These are phyloP conservation scores for Adoxophyes honmai DNA, from an alignment of 1,140 invertebrate genomes.

Conservation along the genomic window DNA sequence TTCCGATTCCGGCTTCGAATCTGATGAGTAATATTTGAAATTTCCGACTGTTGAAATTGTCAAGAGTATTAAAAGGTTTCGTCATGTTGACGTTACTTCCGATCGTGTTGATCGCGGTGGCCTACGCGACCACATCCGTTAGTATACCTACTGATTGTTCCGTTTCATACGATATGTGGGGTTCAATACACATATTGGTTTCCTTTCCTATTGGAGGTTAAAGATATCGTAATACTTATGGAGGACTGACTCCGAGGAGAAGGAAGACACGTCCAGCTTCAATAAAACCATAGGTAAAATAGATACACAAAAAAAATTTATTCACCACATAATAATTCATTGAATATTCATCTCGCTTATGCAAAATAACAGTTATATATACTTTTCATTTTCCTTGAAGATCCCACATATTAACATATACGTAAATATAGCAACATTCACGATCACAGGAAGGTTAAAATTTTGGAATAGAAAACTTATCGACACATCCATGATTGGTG, in stretches of 20 bases:
- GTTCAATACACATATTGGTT: too few species aligned
- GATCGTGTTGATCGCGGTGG: too few species aligned
- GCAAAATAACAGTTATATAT: constrained; percentile 72
- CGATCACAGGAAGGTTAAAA: constrained; percentile 74
- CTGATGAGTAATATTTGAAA: too few species aligned
- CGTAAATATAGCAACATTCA: constrained; percentile 71
- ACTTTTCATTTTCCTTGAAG: constrained; percentile 56
- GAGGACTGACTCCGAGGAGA: constrained; percentile 14
- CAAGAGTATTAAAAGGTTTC: too few species aligned
- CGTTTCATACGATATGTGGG: too few species aligned
- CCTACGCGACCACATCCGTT: too few species aligned
- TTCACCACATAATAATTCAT: constrained; percentile 75
- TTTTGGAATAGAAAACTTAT: constrained; percentile 73
- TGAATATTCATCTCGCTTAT: constrained; percentile 69
- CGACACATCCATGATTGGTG: constrained; percentile 58
- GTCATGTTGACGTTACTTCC: too few species aligned
- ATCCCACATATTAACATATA: constrained; percentile 64
- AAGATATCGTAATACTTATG: too few species aligned
- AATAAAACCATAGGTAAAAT: constrained; percentile 45
- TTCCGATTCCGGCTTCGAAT: too few species aligned
- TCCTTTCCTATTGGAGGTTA: too few species aligned
- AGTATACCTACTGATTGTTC: too few species aligned
- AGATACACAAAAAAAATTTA: constrained; percentile 67
- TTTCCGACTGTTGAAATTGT: too few species aligned
- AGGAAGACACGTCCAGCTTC: neutral